Percentiles rank a stretch among this genome's conserved stretches.
These are phyloP conservation scores for Acleris holmiana DNA, from an alignment of 2,888 invertebrate genomes.

Conservation along the genomic window DNA sequence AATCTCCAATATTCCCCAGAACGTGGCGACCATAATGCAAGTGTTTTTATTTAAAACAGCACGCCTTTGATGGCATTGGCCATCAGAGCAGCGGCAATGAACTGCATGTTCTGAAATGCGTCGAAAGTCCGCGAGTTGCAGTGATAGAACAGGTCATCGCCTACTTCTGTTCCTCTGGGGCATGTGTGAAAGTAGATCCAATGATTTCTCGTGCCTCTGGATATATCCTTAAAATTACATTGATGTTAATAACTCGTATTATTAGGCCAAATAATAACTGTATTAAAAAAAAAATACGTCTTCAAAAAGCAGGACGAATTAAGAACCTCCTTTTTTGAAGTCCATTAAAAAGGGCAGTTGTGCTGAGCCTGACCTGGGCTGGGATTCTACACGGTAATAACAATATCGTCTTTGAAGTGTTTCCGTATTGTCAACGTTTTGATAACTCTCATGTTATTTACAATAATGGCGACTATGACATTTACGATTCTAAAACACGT, in stretches of 20 bases:
- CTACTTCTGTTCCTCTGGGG: constrained; percentile 65
- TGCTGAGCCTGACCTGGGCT: no score
- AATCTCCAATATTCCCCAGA: not conserved
- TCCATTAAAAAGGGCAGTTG: no score
- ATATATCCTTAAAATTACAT: constrained; percentile 57
- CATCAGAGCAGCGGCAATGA: constrained; percentile 69
- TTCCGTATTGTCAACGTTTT: no score
- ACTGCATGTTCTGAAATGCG: constrained; percentile 69
- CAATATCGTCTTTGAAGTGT: no score
- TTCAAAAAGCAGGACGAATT: no score
- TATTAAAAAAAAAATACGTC: no score
- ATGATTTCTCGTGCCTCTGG: constrained; percentile 40
- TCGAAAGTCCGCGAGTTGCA: constrained; percentile 59
- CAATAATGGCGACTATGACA: no score
- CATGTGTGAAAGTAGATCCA: constrained; percentile 75
- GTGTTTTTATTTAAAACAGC: constrained; percentile 50
- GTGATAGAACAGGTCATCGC: constrained; percentile 60
- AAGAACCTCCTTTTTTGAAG: no score
- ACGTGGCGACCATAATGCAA: not conserved
- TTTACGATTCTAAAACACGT: no score
- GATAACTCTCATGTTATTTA: no score
- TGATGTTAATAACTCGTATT: not conserved
- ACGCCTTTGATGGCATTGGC: constrained; percentile 54
- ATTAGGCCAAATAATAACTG: no score
- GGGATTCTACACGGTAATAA: no score